These are phyloP conservation scores for Odontophorus gujanensis DNA, from an alignment of 2,113 vertebrate species.

Conservation along the genomic window DNA sequence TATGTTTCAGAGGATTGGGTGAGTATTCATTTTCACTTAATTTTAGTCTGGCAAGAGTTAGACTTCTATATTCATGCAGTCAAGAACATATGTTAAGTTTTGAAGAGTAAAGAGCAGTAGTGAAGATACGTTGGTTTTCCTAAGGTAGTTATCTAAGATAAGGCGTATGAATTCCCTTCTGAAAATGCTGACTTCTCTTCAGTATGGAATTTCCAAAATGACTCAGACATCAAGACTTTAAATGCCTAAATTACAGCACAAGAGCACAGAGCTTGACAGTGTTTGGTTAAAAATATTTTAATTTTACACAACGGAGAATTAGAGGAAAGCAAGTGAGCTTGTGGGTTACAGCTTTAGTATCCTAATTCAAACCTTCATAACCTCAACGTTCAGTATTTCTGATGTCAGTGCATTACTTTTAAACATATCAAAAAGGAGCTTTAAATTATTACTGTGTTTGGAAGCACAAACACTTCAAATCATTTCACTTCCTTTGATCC, in stretches of 20 bases:
- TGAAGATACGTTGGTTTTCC: neutral
- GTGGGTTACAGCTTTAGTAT: neutral
- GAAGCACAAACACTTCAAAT: constrained; percentile 2
- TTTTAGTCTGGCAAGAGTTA: neutral
- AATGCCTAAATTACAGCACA: neutral
- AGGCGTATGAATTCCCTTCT: neutral
- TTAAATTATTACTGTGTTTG: constrained; percentile 1
- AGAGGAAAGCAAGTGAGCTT: neutral
- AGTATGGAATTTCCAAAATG: neutral
- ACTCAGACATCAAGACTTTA: neutral
- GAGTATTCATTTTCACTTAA: neutral
- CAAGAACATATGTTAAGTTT: neutral
- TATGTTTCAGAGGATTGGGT: neutral
- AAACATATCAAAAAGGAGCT: neutral
- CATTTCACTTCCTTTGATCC: neutral
- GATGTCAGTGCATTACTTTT: neutral
- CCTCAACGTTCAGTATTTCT: neutral
- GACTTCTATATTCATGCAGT: neutral
- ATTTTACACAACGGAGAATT: neutral
- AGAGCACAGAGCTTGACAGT: neutral
- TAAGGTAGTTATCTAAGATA: neutral
- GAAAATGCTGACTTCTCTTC: neutral
- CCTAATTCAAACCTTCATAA: neutral
- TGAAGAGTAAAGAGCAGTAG: neutral
- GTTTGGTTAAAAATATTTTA: neutral